A percentile compares a stretch with the other conserved stretches of the same genome.
Evolutionary conservation across 2,113 vertebrate species (phyloP).

Genomic region (Chionodraco myersi): DNA sequence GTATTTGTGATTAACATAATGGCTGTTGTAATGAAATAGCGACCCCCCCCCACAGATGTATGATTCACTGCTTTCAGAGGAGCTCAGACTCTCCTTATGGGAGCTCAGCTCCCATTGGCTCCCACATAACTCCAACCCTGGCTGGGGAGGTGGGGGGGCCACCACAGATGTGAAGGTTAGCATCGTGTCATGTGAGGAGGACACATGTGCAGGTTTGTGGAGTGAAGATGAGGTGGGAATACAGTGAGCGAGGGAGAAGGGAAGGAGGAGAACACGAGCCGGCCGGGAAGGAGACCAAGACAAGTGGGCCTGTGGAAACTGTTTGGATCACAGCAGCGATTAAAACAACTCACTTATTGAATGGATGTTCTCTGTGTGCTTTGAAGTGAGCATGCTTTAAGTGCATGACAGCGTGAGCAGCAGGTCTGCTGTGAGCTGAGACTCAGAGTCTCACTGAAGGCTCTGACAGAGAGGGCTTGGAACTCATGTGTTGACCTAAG

Average conservation of each 20-base stretch:
- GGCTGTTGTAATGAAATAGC: too few species aligned
- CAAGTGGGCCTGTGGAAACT: not conserved
- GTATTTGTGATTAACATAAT: too few species aligned
- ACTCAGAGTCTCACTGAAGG: not conserved
- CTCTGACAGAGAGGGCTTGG: constrained; percentile 24
- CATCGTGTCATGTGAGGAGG: too few species aligned
- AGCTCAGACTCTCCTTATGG: too few species aligned
- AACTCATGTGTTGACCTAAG: constrained; percentile 1
- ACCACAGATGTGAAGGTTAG: not conserved
- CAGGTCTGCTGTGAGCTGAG: constrained; percentile 14
- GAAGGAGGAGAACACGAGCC: not conserved
- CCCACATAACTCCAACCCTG: too few species aligned
- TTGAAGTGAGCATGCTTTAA: not conserved
- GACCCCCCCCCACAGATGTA: too few species aligned
- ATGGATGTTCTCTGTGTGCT: not conserved
- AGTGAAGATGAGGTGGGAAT: not conserved
- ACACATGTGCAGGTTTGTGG: not conserved
- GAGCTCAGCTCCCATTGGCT: too few species aligned
- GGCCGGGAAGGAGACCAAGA: not conserved
- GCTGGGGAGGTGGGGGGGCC: not conserved
- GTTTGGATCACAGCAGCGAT: not conserved
- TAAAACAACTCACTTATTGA: not conserved
- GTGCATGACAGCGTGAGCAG: not conserved
- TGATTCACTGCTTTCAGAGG: too few species aligned
- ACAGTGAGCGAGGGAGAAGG: not conserved